Evolutionary conservation across 2,113 vertebrate genomes (phyloP).

Genomic region (Brevimyrus niger): DNA sequence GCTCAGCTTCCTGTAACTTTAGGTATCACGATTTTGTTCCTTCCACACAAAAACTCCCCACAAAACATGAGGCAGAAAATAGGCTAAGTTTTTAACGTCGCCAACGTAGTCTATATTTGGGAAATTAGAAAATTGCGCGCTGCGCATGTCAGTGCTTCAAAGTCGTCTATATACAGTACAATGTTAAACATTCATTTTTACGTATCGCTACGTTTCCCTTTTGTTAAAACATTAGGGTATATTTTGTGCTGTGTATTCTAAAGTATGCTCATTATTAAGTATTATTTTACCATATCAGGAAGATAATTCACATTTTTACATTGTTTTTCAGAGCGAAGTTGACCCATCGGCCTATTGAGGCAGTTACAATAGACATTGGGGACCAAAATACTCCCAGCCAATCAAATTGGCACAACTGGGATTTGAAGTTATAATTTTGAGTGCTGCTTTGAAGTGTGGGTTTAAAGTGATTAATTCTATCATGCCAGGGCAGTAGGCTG

Average conservation of each 20-base stretch:
- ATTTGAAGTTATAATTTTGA: conserved; percentile 6
- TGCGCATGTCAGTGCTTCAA: neutral
- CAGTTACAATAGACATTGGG: neutral
- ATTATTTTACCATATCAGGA: neutral
- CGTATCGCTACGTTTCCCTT: neutral
- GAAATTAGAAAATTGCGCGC: neutral
- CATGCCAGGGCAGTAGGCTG: neutral
- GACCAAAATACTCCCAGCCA: conserved; percentile 14
- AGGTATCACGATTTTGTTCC: conserved; percentile 41
- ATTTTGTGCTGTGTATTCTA: neutral
- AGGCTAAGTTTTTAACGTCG: neutral
- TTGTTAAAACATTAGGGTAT: neutral
- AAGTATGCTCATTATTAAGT: neutral
- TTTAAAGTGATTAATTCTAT: conserved; percentile 17
- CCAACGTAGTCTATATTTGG: neutral
- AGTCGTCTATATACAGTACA: neutral
- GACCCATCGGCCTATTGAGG: neutral
- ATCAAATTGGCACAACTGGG: neutral
- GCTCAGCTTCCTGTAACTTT: conserved; percentile 50
- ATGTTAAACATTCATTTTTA: neutral
- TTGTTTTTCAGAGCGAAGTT: neutral
- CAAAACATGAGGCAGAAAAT: conserved; percentile 18
- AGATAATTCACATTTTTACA: neutral
- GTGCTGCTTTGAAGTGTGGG: conserved; percentile 8
- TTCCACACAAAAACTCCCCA: conserved; percentile 24